A percentile compares a stretch with the other conserved stretches of the same genome.
Conservation (phyloP, 1,140 invertebrate genomes). For the Tribolium castaneum region DNA sequence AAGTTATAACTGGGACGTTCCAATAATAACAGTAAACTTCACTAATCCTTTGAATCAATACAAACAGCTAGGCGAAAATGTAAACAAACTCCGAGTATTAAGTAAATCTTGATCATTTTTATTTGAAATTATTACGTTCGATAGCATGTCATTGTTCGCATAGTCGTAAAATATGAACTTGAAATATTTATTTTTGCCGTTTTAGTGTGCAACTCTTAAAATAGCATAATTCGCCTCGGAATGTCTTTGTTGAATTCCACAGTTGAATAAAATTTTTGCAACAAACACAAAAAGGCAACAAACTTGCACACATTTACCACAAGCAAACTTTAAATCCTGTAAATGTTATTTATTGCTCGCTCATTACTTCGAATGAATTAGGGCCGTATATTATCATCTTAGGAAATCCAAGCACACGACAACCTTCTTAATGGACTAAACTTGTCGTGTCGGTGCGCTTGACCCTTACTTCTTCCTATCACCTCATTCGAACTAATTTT, state of each 20-base stretch:
- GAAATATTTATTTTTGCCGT: neutral
- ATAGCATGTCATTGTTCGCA: neutral
- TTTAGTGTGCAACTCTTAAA: neutral
- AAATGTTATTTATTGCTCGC: neutral
- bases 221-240: neutral
- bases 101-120: neutral
- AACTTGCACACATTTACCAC: neutral
- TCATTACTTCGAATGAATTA: neutral
- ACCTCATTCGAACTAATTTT: constrained; percentile 1
- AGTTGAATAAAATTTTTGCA: no score
- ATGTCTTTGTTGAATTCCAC: no score
- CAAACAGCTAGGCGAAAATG: neutral
- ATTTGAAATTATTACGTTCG: neutral
- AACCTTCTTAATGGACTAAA: neutral
- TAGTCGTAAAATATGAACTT: neutral
- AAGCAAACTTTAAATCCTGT: neutral
- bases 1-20: neutral
- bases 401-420: neutral
- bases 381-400: neutral
- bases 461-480: neutral
- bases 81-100: neutral
- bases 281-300: no score
- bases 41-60: neutral
- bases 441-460: neutral
- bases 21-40: neutral